These are phyloP conservation scores for Stegodyphus mimosarum DNA, from an alignment of 1,140 invertebrate genomes.

Conservation along the genomic window DNA sequence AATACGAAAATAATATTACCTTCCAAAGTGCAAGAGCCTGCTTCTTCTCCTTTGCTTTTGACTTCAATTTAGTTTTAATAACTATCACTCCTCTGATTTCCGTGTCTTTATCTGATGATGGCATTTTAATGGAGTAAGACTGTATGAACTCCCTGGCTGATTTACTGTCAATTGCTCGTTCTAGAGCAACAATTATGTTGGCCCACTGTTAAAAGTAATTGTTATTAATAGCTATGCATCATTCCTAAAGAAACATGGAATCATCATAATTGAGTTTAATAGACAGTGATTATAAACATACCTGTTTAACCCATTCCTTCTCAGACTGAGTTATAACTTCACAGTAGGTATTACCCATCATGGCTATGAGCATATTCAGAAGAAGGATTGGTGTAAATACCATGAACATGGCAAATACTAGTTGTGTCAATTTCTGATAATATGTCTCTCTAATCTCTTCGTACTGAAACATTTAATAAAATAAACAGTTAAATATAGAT, in stretches of 20 bases:
- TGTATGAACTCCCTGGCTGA: constrained; percentile 90
- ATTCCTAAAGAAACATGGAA: neutral
- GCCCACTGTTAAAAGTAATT: constrained; percentile 81
- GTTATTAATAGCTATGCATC: neutral
- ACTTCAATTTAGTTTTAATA: constrained; percentile 97
- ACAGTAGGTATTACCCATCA: constrained; percentile 99
- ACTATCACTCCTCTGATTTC: constrained; percentile 89
- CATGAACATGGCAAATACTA: constrained; percentile 97
- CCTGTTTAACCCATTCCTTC: constrained; percentile 98
- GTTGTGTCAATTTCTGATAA: constrained; percentile 90
- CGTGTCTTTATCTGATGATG: constrained; percentile 67
- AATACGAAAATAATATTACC: constrained; percentile 71
- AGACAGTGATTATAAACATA: constrained; percentile 66
- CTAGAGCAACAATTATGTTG: constrained; percentile 95
- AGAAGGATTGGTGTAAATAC: constrained; percentile 95
- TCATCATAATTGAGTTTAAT: neutral
- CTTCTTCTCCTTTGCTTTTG: constrained; percentile 93
- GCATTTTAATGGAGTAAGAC: constrained; percentile 93
- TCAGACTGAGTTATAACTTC: constrained; percentile 98
- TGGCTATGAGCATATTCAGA: constrained; percentile 97
- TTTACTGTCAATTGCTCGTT: constrained; percentile 88
- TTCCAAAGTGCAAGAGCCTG: constrained; percentile 98
- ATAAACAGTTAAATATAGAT: constrained; percentile 36
- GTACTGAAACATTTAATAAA: constrained; percentile 77
- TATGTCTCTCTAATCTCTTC: constrained; percentile 87